A percentile compares a stretch with the other conserved stretches of the same genome.
Conservation (phyloP, 1,140 invertebrate genomes). For the Stratiolaelaps scimitus region DNA sequence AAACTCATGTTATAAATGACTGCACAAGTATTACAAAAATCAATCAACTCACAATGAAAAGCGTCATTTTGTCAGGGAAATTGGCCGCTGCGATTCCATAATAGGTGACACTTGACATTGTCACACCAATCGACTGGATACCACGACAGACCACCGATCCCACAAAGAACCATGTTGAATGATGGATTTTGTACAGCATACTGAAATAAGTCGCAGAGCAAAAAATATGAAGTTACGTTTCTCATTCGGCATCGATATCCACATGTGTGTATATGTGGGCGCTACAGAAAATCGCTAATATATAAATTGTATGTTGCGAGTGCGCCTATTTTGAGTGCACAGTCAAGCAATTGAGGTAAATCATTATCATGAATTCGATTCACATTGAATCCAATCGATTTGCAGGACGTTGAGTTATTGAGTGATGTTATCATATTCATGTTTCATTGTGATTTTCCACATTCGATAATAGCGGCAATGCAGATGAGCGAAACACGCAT, state of each 20-base stretch:
- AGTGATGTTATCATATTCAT: background rate
- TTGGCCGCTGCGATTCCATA: constrained; percentile 12
- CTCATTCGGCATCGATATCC: too few relatives aligned
- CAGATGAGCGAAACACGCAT: background rate
- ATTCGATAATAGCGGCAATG: background rate
- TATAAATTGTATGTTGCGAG: too few relatives aligned
- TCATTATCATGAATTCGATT: too few relatives aligned
- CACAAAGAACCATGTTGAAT: constrained; percentile 1
- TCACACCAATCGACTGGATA: constrained; percentile 12
- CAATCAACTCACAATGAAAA: constrained; percentile 23
- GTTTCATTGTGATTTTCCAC: background rate
- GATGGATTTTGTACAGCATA: constrained; percentile 19
- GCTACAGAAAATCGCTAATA: too few relatives aligned
- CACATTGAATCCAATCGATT: too few relatives aligned
- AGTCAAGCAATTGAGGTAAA: too few relatives aligned
- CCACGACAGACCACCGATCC: background rate
- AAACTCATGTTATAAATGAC: too few relatives aligned
- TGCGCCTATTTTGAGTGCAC: too few relatives aligned
- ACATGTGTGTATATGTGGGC: too few relatives aligned
- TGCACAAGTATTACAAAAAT: too few relatives aligned
- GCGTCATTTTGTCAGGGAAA: constrained; percentile 19
- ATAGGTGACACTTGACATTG: constrained; percentile 21
- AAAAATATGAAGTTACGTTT: too few relatives aligned
- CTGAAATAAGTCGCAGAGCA: background rate
- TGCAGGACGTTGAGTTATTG: background rate